A percentile compares a stretch with the other conserved stretches of the same genome.
phyloP scores from a whole-genome alignment of 2,113 vertebrate species.

The Climacteris rufus region DNA sequence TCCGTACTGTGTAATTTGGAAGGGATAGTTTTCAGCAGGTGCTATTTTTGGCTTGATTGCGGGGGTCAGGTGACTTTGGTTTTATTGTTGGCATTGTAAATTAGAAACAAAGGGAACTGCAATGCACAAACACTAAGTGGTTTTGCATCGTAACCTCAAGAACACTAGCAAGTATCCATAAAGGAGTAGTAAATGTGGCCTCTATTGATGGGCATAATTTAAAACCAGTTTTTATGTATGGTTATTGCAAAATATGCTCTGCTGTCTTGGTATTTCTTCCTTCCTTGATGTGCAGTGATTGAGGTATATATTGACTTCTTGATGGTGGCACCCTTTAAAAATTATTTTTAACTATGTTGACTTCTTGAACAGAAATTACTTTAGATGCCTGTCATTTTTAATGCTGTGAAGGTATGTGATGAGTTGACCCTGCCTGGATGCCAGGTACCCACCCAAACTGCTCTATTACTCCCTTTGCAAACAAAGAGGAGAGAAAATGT shows the following conservation, averaged over 20 bases:
- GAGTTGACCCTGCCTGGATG: neutral
- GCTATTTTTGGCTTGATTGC: neutral
- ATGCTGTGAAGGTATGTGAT: neutral
- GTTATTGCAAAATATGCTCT: neutral
- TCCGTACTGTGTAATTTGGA: neutral
- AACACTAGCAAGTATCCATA: neutral
- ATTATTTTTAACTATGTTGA: neutral
- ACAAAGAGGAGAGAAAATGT: neutral
- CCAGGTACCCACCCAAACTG: neutral
- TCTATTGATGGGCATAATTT: neutral
- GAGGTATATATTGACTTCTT: neutral
- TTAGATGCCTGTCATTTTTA: neutral
- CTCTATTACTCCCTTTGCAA: neutral
- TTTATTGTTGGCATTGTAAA: neutral
- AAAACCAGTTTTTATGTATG: neutral
- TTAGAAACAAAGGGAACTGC: neutral
- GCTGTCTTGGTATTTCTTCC: neutral
- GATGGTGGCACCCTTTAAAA: neutral
- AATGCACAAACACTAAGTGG: neutral
- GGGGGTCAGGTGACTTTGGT: neutral
- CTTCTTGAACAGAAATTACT: neutral
- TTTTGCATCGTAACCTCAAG: neutral
- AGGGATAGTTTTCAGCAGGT: neutral
- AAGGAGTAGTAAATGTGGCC: neutral
- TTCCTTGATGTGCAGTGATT: neutral